Evolutionary conservation across 2,113 vertebrate genomes (phyloP), one percentile per base, ranked within the genome.

Genomic region (Casuarius casuarius): DNA sequence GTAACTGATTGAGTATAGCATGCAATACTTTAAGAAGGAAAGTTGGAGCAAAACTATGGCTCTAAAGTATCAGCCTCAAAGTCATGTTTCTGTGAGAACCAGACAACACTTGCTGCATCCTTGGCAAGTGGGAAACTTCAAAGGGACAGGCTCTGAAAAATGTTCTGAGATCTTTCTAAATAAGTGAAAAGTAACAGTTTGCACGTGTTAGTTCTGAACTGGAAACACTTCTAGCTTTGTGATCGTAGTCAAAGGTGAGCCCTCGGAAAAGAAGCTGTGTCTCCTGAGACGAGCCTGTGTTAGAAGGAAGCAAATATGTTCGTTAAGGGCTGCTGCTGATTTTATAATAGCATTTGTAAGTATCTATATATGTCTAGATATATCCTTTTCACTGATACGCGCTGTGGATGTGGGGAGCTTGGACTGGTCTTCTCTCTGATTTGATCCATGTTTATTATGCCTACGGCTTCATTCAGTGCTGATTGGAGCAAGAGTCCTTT

Each of bases 171-270:
- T 49, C 48, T 67, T 87, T 72, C 59, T 59, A 68, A 68, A 38
- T 84, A 80, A 91, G 78, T 83, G 84, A 61, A 52, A 89, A 84
- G n/a, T 63, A 89, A 95, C 9, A 26, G 51, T 74, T 84, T 91
- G n/a, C 44, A 77, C 38, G 26, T 58, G 38, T 62, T 86, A 12
- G 22, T 58, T 87, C 40, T 49, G 38, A 66, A 40, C 3, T 73
- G 42, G 77, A 87, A 94, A 90, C 76, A 38, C 33, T 62, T 85
- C 58, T 87, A 66, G 5, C 54, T 93, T 44, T 80, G 62, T 58
- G 67, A 80, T 77, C 26, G 8, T 31, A 42, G 71, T 84, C 72
- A 84, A 61, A 93, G 63, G 22, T 77, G 91, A 95, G 54, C 14
- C 76, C 67, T 52, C 42, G 84, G 35, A 73, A 88, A 74, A 23